Evolutionary conservation across 64 coral and sea anemone species (phyloP).

Genomic region (Catalaphyllia jardinei): DNA sequence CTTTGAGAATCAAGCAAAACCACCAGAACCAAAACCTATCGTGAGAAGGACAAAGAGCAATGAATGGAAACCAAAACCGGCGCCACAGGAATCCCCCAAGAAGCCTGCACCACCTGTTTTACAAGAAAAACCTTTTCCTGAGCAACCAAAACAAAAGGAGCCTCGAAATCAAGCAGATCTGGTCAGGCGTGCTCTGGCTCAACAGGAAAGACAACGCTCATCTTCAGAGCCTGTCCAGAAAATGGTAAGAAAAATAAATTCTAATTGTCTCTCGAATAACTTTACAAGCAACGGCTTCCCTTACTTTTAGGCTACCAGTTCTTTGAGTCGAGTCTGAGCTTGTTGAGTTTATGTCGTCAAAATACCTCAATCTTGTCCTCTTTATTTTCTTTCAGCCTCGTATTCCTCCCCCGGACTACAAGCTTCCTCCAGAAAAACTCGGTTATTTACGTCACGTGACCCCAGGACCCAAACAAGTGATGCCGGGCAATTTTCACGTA

Average conservation of each 20-base stretch:
- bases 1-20: slow-evolving; percentile 27
- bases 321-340: neutral
- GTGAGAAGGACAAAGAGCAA: neutral
- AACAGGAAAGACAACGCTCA: neutral
- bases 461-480: neutral
- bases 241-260: neutral
- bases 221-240: neutral
- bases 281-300: too few relatives aligned
- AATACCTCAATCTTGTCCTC: neutral
- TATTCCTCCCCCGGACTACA: slow-evolving; percentile 29
- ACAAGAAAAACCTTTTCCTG: neutral
- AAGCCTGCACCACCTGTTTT: neutral
- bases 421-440: slow-evolving; percentile 35
- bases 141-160: slow-evolving; percentile 1
- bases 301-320: too few relatives aligned
- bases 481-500: slow-evolving; percentile 11
- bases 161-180: slow-evolving; percentile 46
- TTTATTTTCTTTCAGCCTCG: slow-evolving; percentile 3
- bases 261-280: neutral
- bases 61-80: slow-evolving; percentile 21
- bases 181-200: slow-evolving; percentile 20
- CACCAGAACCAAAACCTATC: slow-evolving; percentile 11
- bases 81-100: neutral
- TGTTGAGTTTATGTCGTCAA: neutral
- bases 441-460: slow-evolving; percentile 41